phyloP scores from a whole-genome alignment of 2,797 vertebrate species.

The Argya squamiceps region DNA sequence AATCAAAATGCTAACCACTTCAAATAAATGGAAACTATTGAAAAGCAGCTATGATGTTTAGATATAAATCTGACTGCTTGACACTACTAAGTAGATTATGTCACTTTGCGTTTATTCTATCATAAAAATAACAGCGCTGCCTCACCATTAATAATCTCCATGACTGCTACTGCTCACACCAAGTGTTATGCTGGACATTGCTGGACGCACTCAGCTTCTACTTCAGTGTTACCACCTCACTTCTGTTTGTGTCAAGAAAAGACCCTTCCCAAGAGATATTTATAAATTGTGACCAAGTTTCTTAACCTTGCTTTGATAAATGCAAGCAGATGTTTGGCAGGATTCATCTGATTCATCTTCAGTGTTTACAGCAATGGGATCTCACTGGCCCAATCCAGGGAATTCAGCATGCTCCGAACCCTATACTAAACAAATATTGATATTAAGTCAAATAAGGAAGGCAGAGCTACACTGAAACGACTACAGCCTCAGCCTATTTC shows the following conservation, averaged over 20 bases:
- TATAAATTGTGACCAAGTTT: slow-evolving; percentile 5
- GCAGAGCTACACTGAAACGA: not conserved
- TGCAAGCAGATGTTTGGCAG: slow-evolving; percentile 34
- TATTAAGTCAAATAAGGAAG: not conserved
- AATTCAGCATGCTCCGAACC: not conserved
- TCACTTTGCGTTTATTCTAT: not conserved
- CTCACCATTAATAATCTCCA: not conserved
- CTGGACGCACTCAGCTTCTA: not conserved
- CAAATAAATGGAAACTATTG: not conserved
- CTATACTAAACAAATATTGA: not conserved
- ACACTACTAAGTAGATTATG: not conserved
- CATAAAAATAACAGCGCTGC: not conserved
- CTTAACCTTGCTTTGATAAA: slow-evolving; percentile 38
- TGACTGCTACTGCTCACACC: not conserved
- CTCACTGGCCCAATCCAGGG: not conserved
- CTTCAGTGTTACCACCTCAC: not conserved
- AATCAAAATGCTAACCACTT: not conserved
- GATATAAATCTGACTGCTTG: not conserved
- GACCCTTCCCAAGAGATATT: not conserved
- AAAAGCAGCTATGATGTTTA: not conserved
- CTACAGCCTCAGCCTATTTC: not conserved
- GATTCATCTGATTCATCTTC: not conserved
- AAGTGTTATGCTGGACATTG: not conserved
- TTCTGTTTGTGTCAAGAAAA: not conserved
- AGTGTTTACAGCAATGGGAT: not conserved